Conservation (phyloP, 2,888 invertebrate species). For the Chironomus tentans region DNA sequence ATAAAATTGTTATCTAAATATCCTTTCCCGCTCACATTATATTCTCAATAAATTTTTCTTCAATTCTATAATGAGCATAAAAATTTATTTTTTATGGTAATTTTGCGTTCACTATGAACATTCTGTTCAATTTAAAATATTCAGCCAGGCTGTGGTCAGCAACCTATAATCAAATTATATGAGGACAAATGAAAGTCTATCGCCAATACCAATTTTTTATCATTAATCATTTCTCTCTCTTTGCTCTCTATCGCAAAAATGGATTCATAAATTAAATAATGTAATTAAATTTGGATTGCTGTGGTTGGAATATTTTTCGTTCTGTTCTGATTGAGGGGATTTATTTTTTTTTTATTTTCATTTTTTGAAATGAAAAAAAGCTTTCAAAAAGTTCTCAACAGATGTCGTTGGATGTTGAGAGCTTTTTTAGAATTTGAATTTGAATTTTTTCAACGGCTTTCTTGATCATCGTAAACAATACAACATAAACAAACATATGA, state of each 20-base stretch:
- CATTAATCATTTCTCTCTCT: conserved; percentile 10
- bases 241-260: not conserved
- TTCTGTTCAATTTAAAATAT: not conserved
- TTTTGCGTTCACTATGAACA: not conserved
- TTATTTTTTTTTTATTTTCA: not conserved
- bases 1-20: not conserved
- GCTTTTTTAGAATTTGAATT: too few species aligned
- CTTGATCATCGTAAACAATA: too few species aligned
- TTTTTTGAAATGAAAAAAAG: not conserved
- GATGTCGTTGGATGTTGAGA: too few species aligned
- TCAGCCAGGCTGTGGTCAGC: not conserved
- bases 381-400: not conserved
- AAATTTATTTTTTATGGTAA: not conserved
- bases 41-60: not conserved
- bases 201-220: not conserved
- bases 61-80: not conserved
- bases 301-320: not conserved
- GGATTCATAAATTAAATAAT: conserved; percentile 8
- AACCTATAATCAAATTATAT: conserved; percentile 9
- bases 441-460: too few species aligned
- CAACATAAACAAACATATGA: too few species aligned
- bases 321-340: not conserved
- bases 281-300: not conserved
- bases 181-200: not conserved
- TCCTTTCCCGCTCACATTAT: not conserved